Evolutionary conservation across 1,140 invertebrate genomes (phyloP).

Genomic region (Drosophila kanapiae): DNA sequence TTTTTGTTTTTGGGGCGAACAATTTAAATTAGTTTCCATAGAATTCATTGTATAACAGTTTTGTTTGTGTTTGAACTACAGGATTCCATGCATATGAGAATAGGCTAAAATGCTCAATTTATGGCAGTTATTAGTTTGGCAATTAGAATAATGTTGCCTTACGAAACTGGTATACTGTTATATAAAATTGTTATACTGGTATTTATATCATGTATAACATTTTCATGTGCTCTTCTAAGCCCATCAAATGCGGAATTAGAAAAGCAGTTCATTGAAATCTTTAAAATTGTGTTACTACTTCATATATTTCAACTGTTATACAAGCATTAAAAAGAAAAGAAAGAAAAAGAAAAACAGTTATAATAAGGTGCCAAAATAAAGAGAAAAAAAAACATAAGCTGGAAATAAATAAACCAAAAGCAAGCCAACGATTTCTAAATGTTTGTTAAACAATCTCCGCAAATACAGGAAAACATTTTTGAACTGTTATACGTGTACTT

Average conservation of each 20-base stretch:
- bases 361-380: background rate
- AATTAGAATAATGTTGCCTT: no score
- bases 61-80: background rate
- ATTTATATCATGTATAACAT: background rate
- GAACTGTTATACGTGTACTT: constrained; percentile 23
- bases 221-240: background rate
- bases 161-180: background rate
- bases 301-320: background rate
- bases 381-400: background rate
- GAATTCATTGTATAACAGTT: constrained; percentile 4
- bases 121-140: no score
- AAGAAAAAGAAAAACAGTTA: background rate
- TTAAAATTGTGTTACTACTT: no score
- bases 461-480: background rate
- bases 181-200: background rate
- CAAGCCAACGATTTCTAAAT: background rate
- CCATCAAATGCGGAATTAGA: rapidly evolving
- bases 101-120: no score
- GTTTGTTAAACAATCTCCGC: constrained; percentile 6
- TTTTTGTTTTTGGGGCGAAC: constrained; percentile 1
- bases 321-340: background rate
- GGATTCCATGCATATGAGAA: no score
- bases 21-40: constrained; percentile 14
- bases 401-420: background rate
- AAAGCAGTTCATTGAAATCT: background rate